phyloP scores from a whole-genome alignment of 2,797 vertebrate species.

The Miichthys miiuy region DNA sequence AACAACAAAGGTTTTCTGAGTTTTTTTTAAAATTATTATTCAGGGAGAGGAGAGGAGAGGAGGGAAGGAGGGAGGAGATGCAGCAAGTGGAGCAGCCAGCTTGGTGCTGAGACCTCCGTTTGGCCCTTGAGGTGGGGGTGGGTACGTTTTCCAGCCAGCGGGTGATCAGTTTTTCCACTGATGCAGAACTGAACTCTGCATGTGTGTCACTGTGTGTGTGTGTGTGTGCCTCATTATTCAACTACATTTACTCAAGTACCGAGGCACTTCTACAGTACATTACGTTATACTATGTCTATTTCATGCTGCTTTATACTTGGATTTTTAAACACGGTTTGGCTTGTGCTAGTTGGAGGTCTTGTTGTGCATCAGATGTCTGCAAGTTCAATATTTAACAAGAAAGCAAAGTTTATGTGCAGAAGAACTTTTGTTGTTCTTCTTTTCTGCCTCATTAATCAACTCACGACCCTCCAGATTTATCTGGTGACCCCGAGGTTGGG shows the following conservation, averaged over 20 bases:
- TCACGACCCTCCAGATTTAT: background rate
- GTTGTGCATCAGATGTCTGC: too few species aligned
- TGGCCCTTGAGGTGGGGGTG: conserved; percentile 65
- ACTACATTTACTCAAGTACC: background rate
- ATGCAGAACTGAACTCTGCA: conserved; percentile 65
- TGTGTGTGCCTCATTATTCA: background rate
- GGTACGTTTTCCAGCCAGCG: conserved; percentile 63
- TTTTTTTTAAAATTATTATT: conserved; percentile 39
- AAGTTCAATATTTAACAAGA: background rate
- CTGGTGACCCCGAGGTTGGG: background rate
- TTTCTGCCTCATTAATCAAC: background rate
- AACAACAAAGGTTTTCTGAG: background rate
- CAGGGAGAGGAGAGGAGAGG: background rate
- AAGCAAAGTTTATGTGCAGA: background rate
- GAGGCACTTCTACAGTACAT: too few species aligned
- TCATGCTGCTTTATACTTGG: background rate
- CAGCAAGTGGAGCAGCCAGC: conserved; percentile 61
- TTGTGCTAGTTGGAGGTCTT: too few species aligned
- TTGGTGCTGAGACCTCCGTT: conserved; percentile 60
- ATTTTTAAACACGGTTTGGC: too few species aligned
- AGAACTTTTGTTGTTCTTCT: background rate
- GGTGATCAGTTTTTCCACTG: conserved; percentile 77
- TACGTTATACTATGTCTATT: background rate
- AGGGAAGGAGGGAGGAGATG: conserved; percentile 27
- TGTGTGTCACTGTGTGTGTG: conserved; percentile 17